These are phyloP conservation scores for Pseudorhiza aurosa DNA, from an alignment of 30 jellyfish, hydroid and myxozoan genomes.

Conservation along the genomic window DNA sequence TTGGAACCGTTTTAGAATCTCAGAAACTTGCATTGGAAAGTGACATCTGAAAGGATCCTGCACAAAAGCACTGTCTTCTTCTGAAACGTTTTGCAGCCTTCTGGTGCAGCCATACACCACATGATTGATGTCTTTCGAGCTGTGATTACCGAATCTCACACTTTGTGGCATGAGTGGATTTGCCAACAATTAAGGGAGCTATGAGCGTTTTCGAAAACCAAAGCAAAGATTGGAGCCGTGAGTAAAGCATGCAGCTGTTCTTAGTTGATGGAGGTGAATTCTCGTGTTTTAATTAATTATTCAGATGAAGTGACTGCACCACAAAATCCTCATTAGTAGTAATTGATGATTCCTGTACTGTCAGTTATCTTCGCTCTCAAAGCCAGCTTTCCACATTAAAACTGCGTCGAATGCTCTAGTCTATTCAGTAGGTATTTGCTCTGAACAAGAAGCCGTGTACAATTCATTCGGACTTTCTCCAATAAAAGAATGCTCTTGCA, in stretches of 20 bases:
- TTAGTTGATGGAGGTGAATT: not conserved
- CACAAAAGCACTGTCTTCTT: not conserved
- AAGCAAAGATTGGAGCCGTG: not conserved
- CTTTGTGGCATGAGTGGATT: conserved; percentile 33
- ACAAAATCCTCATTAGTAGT: not conserved
- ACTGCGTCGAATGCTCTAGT: not conserved
- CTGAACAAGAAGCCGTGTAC: not conserved
- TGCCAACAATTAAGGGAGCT: not conserved
- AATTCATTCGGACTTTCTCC: not conserved
- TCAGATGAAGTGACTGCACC: not conserved
- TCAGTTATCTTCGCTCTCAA: not conserved
- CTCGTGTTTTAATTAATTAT: conserved; percentile 6
- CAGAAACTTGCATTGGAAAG: conserved; percentile 67
- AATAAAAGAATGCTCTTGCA: no score
- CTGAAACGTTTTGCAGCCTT: not conserved
- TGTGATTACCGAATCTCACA: conserved; percentile 13
- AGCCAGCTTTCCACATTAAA: not conserved
- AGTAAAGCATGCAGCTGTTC: conserved; percentile 13
- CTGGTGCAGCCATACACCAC: conserved; percentile 7
- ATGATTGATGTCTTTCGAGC: conserved; percentile 3
- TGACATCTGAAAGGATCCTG: conserved; percentile 52
- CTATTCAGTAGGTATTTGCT: not conserved
- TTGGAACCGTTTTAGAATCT: conserved; percentile 46
- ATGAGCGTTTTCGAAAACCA: not conserved
- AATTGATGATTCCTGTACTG: not conserved